A percentile compares a stretch with the other conserved stretches of the same genome.
Conservation (phyloP, 2,113 vertebrate species). For the Malurus cyaneus region DNA sequence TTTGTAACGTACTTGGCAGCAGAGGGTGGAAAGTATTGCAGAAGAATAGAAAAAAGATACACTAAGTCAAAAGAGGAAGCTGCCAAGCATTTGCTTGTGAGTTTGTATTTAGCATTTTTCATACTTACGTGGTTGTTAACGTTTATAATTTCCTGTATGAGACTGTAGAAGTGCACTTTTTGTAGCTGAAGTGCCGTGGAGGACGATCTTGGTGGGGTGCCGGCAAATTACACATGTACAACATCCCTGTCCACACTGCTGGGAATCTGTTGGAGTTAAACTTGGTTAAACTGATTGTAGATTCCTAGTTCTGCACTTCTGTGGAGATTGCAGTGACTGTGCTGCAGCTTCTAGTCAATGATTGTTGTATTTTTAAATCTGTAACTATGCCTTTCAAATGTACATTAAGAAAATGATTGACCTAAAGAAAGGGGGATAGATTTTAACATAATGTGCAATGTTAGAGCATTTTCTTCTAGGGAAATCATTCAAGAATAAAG, state of each 20-base stretch:
- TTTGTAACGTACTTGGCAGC: slow-evolving; percentile 59
- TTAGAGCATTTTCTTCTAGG: background rate
- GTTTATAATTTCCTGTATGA: background rate
- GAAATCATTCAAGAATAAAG: background rate
- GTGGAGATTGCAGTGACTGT: background rate
- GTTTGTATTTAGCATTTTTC: background rate
- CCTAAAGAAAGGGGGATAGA: background rate
- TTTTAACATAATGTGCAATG: background rate
- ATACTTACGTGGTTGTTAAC: background rate
- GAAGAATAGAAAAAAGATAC: slow-evolving; percentile 10
- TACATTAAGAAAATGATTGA: background rate
- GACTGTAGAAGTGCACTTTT: background rate
- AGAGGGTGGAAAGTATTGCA: slow-evolving; percentile 30
- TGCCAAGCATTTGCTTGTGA: background rate
- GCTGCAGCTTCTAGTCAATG: background rate
- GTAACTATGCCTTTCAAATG: background rate
- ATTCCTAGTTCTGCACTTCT: rapidly evolving
- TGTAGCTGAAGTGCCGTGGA: rapidly evolving
- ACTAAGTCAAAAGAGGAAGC: background rate
- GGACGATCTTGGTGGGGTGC: rapidly evolving
- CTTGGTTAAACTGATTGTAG: background rate
- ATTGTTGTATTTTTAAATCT: background rate
- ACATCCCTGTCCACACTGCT: background rate
- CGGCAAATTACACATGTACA: rapidly evolving
- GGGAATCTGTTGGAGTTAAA: background rate